Conservation (phyloP, 2,797 vertebrate species). For the Pogoniulus pusillus region DNA sequence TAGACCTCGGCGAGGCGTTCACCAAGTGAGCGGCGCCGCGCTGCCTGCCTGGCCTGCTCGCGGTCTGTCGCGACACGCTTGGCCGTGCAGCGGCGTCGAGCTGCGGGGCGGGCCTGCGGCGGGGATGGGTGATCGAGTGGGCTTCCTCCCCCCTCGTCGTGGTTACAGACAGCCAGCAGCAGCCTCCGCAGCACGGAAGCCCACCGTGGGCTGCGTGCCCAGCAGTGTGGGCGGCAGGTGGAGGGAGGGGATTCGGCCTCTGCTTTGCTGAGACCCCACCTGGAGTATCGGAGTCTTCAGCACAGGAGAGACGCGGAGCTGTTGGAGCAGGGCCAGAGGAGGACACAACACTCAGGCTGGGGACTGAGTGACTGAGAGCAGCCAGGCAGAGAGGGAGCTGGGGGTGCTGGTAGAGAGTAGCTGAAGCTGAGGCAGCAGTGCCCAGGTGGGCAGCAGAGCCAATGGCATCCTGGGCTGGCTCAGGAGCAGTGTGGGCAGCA, state of each 20-base stretch:
- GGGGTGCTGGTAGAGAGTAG: too few species aligned
- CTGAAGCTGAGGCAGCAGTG: too few species aligned
- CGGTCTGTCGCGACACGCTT: too few species aligned
- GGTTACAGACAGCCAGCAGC: too few species aligned
- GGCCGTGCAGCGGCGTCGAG: neutral
- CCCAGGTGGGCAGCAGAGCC: too few species aligned
- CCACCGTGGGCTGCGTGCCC: neutral
- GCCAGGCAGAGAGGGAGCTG: too few species aligned
- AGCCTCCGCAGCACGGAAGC: neutral
- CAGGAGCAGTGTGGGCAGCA: too few species aligned
- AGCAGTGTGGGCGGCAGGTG: neutral
- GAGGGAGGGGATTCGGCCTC: neutral
- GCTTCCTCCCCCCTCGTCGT: fast-evolving
- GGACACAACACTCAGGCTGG: too few species aligned
- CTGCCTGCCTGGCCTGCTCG: fast-evolving
- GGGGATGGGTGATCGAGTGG: too few species aligned
- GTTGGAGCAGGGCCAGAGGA: neutral
- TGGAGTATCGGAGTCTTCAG: neutral
- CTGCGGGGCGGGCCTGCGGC: neutral
- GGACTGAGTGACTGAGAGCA: too few species aligned
- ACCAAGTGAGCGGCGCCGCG: constrained; percentile 88
- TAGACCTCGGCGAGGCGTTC: constrained; percentile 93
- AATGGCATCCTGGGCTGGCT: too few species aligned
- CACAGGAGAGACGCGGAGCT: neutral
- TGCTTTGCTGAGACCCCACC: neutral